Evolutionary conservation across 1,140 invertebrate genomes (phyloP).

Genomic region (Dolichoris vasculosae): DNA sequence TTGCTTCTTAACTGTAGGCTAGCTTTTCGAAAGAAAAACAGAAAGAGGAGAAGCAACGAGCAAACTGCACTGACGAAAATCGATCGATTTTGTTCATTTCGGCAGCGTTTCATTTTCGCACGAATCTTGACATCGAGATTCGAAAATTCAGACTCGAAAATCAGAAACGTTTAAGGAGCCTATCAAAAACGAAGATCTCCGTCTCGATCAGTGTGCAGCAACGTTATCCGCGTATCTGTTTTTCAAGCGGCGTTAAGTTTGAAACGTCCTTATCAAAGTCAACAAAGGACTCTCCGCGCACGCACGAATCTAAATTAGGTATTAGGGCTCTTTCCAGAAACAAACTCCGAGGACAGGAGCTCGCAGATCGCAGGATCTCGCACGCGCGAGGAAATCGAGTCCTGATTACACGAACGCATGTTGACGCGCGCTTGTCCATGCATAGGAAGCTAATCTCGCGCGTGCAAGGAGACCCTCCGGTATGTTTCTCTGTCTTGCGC

Average conservation of each 20-base stretch:
- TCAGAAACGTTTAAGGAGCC: not conserved
- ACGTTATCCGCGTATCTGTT: not conserved
- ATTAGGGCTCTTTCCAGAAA: not conserved
- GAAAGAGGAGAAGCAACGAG: not conserved
- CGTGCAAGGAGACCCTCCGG: not conserved
- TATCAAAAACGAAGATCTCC: not conserved
- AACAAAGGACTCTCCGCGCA: not conserved
- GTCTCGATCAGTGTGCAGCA: no score
- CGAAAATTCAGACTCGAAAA: no score
- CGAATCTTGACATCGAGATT: no score
- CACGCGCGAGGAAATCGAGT: not conserved
- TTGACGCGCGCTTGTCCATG: not conserved
- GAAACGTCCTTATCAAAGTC: not conserved
- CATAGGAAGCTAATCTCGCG: not conserved
- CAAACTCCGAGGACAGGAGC: not conserved
- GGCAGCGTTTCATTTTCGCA: not conserved
- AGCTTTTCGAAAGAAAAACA: not conserved
- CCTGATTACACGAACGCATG: not conserved
- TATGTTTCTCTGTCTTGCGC: not conserved
- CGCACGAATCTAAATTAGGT: constrained; percentile 5
- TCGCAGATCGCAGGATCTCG: not conserved
- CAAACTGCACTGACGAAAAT: not conserved
- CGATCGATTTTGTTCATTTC: constrained; percentile 9
- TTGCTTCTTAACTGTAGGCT: not conserved
- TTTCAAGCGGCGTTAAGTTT: not conserved